Evolutionary conservation across 2,797 vertebrate genomes (phyloP), one percentile per base, ranked within the genome.

Genomic region (Esox lucius): DNA sequence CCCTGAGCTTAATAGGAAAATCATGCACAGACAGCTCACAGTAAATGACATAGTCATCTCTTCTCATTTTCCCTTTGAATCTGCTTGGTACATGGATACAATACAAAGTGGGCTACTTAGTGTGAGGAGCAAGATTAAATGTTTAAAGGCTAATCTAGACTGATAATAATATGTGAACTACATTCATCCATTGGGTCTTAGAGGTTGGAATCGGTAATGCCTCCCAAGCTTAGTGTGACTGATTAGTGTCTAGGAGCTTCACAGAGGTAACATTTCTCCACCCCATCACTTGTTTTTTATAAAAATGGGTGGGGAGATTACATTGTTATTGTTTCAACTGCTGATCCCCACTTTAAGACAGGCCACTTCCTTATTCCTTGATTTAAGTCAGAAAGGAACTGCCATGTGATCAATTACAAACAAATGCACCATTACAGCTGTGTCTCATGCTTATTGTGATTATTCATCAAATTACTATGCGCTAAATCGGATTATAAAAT

Each of bases 41-140:
- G 74, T 86, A 85, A 88, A 90, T 86, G 88, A 84, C 87, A 74
- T 75, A 84, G 89, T 86, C 86, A 88, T 85, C 77, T 86, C 81
- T 88, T 86, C 79, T 64, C 79, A 80, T 85, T 85, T 75, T 24
- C 28, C 64, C 68, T 83, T 86, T 80, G 67, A 83, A 28, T 71
- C 79, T 42, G 66, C 79, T 75, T 66, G 68, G 66, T 82, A 71
- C n/a, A 8, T 82, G 35, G 79, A 51, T 51, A 19, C 49, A 19
- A 79, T 73, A 80, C 78, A 77, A 78, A 77, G 56, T 69, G 83
- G 75, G 80, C 74, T 66, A 33, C 69, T 49, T 71, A 61, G 42
- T 69, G 76, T 46, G 35, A 39, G 35, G 62, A 76, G 67, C 31
- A 31, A 62, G 42, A 69, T 62, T 4, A 62, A 62, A 59, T 24